phyloP scores from a whole-genome alignment of 2,113 vertebrate species.

The Aldabrachelys gigantea region DNA sequence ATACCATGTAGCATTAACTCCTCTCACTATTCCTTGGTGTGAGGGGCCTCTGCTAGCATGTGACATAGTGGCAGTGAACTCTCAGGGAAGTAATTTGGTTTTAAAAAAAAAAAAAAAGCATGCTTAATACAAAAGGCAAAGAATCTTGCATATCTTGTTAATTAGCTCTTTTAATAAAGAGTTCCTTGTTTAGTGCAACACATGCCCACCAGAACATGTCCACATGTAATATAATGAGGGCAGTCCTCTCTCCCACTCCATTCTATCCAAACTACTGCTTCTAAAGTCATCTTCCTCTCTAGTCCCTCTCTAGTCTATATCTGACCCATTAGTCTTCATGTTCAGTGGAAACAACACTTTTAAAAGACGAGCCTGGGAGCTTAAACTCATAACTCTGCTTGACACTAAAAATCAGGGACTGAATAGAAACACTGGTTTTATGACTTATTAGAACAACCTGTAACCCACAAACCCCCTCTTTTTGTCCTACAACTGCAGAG shows the following conservation, averaged over 20 bases:
- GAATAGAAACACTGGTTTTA: no score
- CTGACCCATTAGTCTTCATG: no score
- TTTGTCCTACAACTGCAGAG: no score
- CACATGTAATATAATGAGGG: not conserved
- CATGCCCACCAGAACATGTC: rapidly evolving
- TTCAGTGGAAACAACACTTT: no score
- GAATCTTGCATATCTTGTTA: not conserved
- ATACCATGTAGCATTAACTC: not conserved
- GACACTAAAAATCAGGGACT: no score
- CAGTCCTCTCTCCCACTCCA: not conserved
- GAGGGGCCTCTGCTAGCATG: not conserved
- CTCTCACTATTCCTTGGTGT: not conserved
- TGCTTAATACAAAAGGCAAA: constrained; percentile 16
- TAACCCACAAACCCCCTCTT: no score
- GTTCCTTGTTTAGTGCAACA: not conserved
- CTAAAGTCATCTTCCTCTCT: not conserved
- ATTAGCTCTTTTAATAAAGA: not conserved
- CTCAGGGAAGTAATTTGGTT: not conserved
- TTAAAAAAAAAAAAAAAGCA: not conserved
- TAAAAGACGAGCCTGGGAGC: no score
- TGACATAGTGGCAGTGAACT: not conserved
- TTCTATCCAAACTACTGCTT: not conserved
- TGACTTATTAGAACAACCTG: no score
- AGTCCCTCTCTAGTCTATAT: no score
- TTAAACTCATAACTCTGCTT: no score